Evolutionary conservation across 2,797 vertebrate genomes (phyloP).

Genomic region (Argyrosomus regius): DNA sequence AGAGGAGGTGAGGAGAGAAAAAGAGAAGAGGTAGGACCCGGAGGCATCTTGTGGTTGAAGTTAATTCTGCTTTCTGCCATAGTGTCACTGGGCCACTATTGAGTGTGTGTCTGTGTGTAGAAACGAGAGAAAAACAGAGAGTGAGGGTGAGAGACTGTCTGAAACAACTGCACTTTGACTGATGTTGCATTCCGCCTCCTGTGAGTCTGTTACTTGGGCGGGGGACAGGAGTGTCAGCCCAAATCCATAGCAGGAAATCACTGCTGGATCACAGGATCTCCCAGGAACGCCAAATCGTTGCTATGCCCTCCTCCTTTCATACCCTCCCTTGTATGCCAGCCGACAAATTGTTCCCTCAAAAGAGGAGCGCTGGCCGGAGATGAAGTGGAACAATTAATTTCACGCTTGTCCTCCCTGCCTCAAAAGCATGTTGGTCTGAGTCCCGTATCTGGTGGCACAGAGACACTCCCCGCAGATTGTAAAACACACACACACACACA

Average conservation of each 20-base stretch:
- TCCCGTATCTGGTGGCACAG: constrained; percentile 89
- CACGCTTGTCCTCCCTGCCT: constrained; percentile 94
- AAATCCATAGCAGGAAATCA: constrained; percentile 64
- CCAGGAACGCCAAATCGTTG: constrained; percentile 72
- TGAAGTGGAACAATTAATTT: constrained; percentile 99
- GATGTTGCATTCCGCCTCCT: constrained; percentile 35
- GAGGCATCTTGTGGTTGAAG: constrained; percentile 51
- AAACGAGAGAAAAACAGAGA: neutral
- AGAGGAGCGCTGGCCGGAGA: constrained; percentile 91
- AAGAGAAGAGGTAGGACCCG: constrained; percentile 31
- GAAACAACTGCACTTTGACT: constrained; percentile 42
- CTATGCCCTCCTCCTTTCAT: constrained; percentile 68
- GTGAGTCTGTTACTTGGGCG: constrained; percentile 47
- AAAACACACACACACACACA: constrained; percentile 46
- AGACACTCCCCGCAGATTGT: constrained; percentile 80
- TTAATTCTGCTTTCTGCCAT: constrained; percentile 57
- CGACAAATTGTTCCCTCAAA: constrained; percentile 93
- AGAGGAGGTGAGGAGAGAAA: constrained; percentile 23
- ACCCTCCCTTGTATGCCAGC: constrained; percentile 75
- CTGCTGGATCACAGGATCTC: constrained; percentile 72
- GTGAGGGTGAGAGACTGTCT: constrained; percentile 3
- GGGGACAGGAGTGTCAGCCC: constrained; percentile 36
- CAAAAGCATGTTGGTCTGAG: constrained; percentile 93
- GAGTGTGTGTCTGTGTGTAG: constrained; percentile 3
- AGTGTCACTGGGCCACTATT: constrained; percentile 34